Evolutionary conservation across 2,888 invertebrate genomes (phyloP), one percentile per base, ranked within the genome.

Genomic region (Ennomos fuscantarius): DNA sequence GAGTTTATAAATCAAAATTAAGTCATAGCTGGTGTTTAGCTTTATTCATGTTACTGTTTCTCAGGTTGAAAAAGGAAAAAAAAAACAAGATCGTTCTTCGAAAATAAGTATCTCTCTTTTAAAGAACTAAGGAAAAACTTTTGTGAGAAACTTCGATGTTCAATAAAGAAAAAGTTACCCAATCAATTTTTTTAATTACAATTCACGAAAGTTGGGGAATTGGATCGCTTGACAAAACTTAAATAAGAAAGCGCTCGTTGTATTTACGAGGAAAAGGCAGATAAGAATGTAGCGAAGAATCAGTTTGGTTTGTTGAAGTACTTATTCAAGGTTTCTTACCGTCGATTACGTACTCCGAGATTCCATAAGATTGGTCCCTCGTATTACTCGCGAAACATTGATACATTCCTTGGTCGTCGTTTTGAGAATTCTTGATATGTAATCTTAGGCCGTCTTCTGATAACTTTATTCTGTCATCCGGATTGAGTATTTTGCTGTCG

Each of bases 371-470:
- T 84, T 97, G 96, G 78, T 97, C 97, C 88, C 95, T 95, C 67
- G 96, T 95, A 76, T 97, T 97, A 75, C 95, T 95, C 8, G 96
- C 96, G 70, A 98, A 95, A 82, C 98, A 98, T 78, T 98, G 98
- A 86, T 97, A 98, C 94, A 98, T 96, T 40, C 98, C 98, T 57
- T 96, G 95, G 84, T 98, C 98, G 56, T 96, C 95, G 69, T 95
- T 95, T 67, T 95, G 95, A 47, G 97, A 89, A 61, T 94, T 94
- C 71, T 93, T 94, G 72, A 95, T 94, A 78, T 94, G 93, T 84
- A 94, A 79, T 71, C 91, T 88, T 81, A 81, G 81, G 41, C 87
- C 84, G 63, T 91, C 90, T 55, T 84, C 83, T 43, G 93, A 87
- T 74, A 94, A 83, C 83, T 93, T 93, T 52, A 94, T 84, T 65